Evolutionary conservation across 2,113 vertebrate genomes (phyloP).

Genomic region (Gnathonemus longibarbis): DNA sequence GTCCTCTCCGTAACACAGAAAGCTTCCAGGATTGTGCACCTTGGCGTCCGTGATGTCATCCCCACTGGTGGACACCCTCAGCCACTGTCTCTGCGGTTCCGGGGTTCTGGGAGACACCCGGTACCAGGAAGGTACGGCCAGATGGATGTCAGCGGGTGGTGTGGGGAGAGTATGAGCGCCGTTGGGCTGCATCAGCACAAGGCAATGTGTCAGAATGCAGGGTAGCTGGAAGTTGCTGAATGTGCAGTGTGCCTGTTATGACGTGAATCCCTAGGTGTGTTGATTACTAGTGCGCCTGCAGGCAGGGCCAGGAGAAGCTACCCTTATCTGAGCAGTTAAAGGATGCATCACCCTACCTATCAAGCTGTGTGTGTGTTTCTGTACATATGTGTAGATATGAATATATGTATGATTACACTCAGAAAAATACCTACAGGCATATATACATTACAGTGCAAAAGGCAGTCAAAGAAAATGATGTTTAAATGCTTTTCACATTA

Average conservation of each 20-base stretch:
- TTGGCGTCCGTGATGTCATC: not conserved
- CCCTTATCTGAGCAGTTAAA: not conserved
- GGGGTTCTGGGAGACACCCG: not conserved
- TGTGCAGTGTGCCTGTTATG: not conserved
- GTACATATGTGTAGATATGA: not conserved
- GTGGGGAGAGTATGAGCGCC: not conserved
- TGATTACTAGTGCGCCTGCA: not conserved
- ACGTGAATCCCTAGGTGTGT: not conserved
- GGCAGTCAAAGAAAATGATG: not conserved
- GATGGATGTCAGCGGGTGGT: not conserved
- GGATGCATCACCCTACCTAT: not conserved
- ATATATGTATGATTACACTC: not conserved
- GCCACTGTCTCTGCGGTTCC: not conserved
- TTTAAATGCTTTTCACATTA: not conserved
- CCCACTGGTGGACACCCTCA: not conserved
- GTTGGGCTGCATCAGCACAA: not conserved
- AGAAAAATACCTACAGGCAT: not conserved
- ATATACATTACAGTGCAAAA: not conserved
- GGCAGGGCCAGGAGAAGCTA: not conserved
- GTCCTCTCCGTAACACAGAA: not conserved
- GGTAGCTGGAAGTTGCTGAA: not conserved
- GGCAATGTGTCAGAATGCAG: not conserved
- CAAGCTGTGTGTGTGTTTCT: not conserved
- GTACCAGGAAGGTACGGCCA: not conserved
- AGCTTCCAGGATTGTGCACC: not conserved